Percentiles rank a stretch among this genome's conserved stretches.
Conservation (phyloP, 2,888 invertebrate species). For the Cylloceria caligata region DNA sequence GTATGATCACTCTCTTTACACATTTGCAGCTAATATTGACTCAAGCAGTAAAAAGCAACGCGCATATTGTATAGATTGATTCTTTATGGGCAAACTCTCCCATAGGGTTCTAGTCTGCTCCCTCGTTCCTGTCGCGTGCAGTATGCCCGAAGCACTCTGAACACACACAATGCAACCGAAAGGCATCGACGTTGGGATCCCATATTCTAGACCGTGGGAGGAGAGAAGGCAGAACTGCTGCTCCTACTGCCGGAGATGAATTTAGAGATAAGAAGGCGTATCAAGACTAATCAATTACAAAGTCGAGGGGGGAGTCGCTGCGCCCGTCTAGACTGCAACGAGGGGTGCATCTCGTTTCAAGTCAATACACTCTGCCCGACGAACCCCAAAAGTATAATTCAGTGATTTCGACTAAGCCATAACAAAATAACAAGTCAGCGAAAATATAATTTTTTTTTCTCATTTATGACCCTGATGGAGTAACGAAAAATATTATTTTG, state of each 20-base stretch:
- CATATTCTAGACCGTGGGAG: conserved; percentile 60
- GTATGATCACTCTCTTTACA: conserved; percentile 74
- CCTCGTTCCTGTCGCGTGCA: conserved; percentile 60
- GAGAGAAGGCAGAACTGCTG: conserved; percentile 55
- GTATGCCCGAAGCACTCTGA: conserved; percentile 58
- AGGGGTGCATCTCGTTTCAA: conserved; percentile 67
- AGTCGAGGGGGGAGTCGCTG: conserved; percentile 77
- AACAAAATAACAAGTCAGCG: conserved; percentile 51
- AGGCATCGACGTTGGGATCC: conserved; percentile 51
- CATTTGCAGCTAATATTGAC: conserved; percentile 82
- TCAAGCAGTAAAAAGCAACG: conserved; percentile 68
- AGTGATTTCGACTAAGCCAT: conserved; percentile 39
- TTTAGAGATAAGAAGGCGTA: conserved; percentile 83
- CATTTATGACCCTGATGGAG: conserved; percentile 2
- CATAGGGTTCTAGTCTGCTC: conserved; percentile 58
- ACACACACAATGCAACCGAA: conserved; percentile 38
- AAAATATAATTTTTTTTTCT: conserved; percentile 53
- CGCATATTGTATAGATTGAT: conserved; percentile 79
- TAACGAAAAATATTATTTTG: conserved; percentile 27
- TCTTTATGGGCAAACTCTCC: conserved; percentile 75
- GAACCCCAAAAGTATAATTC: conserved; percentile 50
- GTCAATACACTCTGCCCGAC: conserved; percentile 57
- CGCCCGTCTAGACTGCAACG: conserved; percentile 61
- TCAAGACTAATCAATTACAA: conserved; percentile 83
- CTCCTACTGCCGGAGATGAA: conserved; percentile 76